Evolutionary conservation across 2,888 invertebrate species (phyloP), one percentile per base, ranked within the genome.

Genomic region (Trisateles emortualis): DNA sequence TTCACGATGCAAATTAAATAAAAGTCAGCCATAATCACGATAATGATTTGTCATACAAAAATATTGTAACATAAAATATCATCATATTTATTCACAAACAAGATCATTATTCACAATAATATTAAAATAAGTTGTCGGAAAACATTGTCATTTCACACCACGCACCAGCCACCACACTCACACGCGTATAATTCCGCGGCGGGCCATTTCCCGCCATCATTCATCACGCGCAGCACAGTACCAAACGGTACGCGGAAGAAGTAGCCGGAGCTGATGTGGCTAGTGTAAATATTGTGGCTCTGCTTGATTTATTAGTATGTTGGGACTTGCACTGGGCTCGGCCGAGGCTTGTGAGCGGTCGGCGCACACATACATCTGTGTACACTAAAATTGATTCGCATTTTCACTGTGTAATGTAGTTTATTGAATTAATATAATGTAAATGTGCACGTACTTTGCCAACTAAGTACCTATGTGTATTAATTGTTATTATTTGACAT

Each of bases 201-300:
- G 42, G 44, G 9, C 39, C 44, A 8, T 26, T 39, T 44, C 44
- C 38, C 26, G 43, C 29, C 53, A 11, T 57, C 55, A 38, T 46
- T 59, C 45, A 43, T 50, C 52, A 50, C 43, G 13, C n/a, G n/a
- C n/a, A n/a, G n/a, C n/a, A 4, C 26, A 17, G 17, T 3, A 3
- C 56, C 24, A 19, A 52, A 38, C 41, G 16, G 50, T 10, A 60
- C 51, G 49, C 52, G 64, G 60, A 68, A 68, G 50, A 22, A 22
- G 41, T 19, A 17, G 19, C 10, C 38, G 16, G 0, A 16, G 10
- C 13, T 19, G 2, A 13, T 40, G 19, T 41, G 32, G 36, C 16
- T 50, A 26, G 17, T 36, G 33, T 51, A 46, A 68, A 55, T 64
- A 60, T 45, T 52, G 55, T 53, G 39, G 22, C 39, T 44, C 26